Base-by-base conservation (phyloP, 2,797 vertebrate species). In the Platalea minor region DNA sequence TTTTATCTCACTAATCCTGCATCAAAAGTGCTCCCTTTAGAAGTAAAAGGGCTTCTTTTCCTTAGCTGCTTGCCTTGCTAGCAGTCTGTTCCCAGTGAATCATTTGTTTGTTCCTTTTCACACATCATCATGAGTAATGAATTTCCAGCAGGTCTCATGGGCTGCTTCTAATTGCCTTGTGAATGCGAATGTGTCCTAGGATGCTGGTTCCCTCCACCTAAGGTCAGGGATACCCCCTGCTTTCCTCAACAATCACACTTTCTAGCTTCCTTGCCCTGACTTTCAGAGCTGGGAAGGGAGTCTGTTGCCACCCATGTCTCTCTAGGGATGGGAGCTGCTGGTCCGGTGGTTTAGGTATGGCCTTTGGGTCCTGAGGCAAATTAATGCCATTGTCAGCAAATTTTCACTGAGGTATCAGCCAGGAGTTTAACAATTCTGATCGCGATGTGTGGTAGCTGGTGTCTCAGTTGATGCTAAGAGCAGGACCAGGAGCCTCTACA, bases 41-140 rank as follows among this genome's bases (percentile, higher is more conserved):
- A 81, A 91, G 59, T n/a, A 59, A 91, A 88, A 93, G 89, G 33
- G 31, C 84, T 92, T 46, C 45, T 94, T 92, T 92, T 82, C 69
- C 70, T 75, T 53, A 72, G 67, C 50, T 79, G 46, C 37, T 72
- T 77, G 37, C 45, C 85, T 88, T 80, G n/a, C 72, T 88, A 74
- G 26, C 75, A 91, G 45, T 37, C 91, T 91, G 81, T 64, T 94
- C 45, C 41, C 0, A 0, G 41, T 75, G 83, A 95, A 96, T 94
- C 73, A 76, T 89, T 74, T 89, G 68, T 68, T 88, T 86, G 57
- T 37, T 89, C 76, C 75, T 86, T 86, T 91, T 81, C 65, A 65
- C 73, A 50, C 75, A 78, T 68, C 60, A 15, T 9, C 0, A 2
- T 33, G 61, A 95, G 65, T 72, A 92, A 94, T 72, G 61, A 77